phyloP scores from a whole-genome alignment of 2,888 invertebrate species.

The Drosophila sordidapex region DNA sequence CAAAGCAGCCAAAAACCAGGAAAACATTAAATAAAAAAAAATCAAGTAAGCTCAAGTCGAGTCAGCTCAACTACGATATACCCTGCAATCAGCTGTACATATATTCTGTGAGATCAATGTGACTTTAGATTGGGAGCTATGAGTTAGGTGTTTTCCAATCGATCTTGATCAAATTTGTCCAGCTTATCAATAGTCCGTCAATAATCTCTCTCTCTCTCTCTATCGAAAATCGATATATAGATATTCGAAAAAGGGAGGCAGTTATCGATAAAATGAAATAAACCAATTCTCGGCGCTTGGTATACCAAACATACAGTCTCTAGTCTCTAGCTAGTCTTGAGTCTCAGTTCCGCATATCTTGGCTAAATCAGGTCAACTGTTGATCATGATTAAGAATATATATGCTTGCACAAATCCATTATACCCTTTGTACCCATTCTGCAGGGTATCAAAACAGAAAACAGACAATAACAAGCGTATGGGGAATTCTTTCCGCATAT shows the following conservation, averaged over 20 bases:
- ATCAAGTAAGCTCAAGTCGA: neutral
- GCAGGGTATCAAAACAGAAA: conserved; percentile 6
- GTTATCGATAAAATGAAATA: neutral
- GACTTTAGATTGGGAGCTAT: neutral
- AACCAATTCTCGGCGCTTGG: no score
- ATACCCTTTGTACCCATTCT: neutral
- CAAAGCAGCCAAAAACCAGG: conserved; percentile 31
- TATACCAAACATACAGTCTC: neutral
- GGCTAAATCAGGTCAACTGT: no score
- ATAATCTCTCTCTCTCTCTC: no score
- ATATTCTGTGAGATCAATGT: neutral
- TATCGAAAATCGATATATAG: neutral
- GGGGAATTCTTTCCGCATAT: conserved; percentile 76
- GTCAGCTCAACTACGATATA: neutral
- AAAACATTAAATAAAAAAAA: conserved; percentile 17
- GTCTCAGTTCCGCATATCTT: no score
- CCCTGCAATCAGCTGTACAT: neutral
- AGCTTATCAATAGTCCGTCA: neutral
- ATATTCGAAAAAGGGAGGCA: neutral
- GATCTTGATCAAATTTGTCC: neutral
- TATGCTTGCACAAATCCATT: neutral
- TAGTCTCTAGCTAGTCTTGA: neutral
- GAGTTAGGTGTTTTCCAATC: neutral
- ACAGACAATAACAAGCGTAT: conserved; percentile 41
- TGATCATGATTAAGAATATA: no score